Evolutionary conservation across 2,888 invertebrate species (phyloP), one percentile per base, ranked within the genome.

Genomic region (Abrostola tripartita): DNA sequence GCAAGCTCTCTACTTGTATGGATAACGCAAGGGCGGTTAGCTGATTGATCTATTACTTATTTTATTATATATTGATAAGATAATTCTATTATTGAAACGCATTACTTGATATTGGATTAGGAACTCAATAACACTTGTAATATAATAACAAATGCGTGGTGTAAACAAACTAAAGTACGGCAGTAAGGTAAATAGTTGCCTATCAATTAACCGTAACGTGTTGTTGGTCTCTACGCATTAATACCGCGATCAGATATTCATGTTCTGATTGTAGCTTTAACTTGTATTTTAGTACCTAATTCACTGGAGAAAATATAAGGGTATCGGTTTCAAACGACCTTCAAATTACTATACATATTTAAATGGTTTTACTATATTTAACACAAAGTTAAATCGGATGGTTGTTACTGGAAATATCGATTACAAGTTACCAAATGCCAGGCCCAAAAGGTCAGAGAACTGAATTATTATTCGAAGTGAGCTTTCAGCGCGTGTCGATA

Each of bases 371-470:
- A 37, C 50, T 71, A 37, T 60, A 61, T 40, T 53, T 42, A 52
- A 11, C 50, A 72, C 12, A 61, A 51, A 51, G 37, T 58, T 53
- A 44, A 37, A 68, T 51, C 14, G 44, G 60, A 55, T 67, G 7
- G 54, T 50, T 57, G 44, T 35, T 52, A 40, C 41, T 37, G 50
- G 66, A 56, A 69, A 65, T 71, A 67, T 75, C 59, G 72, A 70
- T 75, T 74, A 64, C 68, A 65, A 66, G 57, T 55, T 71, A 57
- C 68, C 40, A 86, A 87, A 86, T 85, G 84, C 78, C 85, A 85
- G 77, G 73, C 72, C 71, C 65, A 66, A 84, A 82, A 85, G 85
- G 82, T 75, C 83, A 84, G 67, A n/a, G 59, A 68, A 55, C 65
- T 65, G 41, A 61, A 70, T 75, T 65, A 70, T 62, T 66, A 59